Conservation (phyloP, 2,113 vertebrate species). For the Turnix velox region DNA sequence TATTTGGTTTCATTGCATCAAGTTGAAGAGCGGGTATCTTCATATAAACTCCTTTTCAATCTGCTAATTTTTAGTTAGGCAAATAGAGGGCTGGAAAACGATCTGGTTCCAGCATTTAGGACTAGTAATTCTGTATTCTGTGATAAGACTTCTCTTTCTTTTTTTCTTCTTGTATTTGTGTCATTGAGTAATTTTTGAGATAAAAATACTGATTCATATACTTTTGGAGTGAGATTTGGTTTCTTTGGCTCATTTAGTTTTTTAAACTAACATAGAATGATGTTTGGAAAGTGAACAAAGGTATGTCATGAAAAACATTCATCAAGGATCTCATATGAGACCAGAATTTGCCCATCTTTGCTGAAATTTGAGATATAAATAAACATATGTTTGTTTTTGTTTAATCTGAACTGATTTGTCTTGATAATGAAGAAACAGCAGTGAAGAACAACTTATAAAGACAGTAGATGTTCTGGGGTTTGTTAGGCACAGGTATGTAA, state of each 20-base stretch:
- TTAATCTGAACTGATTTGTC: not conserved
- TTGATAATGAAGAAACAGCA: not conserved
- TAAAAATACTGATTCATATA: not conserved
- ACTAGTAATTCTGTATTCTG: too few relatives aligned
- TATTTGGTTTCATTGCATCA: not conserved
- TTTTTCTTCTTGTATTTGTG: not conserved
- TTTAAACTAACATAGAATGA: not conserved
- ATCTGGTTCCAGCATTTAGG: not conserved
- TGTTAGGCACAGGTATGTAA: not conserved
- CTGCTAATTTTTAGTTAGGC: not conserved
- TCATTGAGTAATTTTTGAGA: fast-evolving
- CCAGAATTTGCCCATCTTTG: not conserved
- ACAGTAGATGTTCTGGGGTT: not conserved
- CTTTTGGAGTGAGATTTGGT: not conserved
- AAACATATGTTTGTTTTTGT: not conserved
- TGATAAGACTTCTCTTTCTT: not conserved
- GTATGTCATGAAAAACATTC: not conserved
- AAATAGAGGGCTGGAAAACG: not conserved
- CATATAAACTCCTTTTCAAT: not conserved
- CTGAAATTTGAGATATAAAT: not conserved
- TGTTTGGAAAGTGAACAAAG: not conserved
- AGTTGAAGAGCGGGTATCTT: not conserved
- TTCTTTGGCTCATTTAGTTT: not conserved
- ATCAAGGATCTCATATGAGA: not conserved
- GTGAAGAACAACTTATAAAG: not conserved